A percentile compares a stretch with the other conserved stretches of the same genome.
phyloP scores from a whole-genome alignment of 2,113 vertebrate species.

The Percopsis transmontana region DNA sequence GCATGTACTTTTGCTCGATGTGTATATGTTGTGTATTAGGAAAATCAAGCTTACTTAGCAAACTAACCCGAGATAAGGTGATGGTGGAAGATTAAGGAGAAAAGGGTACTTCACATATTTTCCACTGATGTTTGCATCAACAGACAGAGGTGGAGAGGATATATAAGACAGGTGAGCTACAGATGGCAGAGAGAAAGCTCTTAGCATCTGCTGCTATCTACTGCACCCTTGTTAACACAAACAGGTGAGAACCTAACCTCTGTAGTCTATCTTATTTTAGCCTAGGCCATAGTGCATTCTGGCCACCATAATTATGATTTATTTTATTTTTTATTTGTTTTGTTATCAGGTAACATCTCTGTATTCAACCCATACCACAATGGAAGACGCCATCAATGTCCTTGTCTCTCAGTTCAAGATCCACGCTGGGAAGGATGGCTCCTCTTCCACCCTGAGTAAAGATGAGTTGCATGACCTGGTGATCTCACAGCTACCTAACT shows the following conservation, averaged over 20 bases:
- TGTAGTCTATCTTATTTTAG: neutral
- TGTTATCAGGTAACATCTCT: slow-evolving; percentile 12
- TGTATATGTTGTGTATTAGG: slow-evolving; percentile 24
- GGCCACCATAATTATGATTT: neutral
- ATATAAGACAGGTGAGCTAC: slow-evolving; percentile 49
- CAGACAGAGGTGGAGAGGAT: slow-evolving; percentile 41
- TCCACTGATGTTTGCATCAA: slow-evolving; percentile 76
- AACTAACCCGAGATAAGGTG: slow-evolving; percentile 45
- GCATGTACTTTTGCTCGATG: neutral
- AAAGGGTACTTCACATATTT: slow-evolving; percentile 9
- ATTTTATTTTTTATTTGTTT: neutral
- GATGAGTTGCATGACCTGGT: slow-evolving; percentile 75
- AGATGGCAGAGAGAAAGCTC: slow-evolving; percentile 19
- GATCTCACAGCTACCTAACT: slow-evolving; percentile 68
- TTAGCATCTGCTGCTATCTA: slow-evolving; percentile 1
- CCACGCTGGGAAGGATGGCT: slow-evolving; percentile 71
- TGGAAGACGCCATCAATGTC: slow-evolving; percentile 76
- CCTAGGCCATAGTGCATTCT: too few relatives aligned
- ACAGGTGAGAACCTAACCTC: slow-evolving; percentile 7
- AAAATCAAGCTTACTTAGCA: slow-evolving; percentile 20
- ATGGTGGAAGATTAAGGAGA: slow-evolving; percentile 33
- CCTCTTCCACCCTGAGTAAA: slow-evolving; percentile 74
- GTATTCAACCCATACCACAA: slow-evolving; percentile 28
- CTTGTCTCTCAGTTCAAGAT: slow-evolving; percentile 74
- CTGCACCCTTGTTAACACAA: neutral